Conservation (phyloP, 2,113 vertebrate genomes). For the Riparia riparia region DNA sequence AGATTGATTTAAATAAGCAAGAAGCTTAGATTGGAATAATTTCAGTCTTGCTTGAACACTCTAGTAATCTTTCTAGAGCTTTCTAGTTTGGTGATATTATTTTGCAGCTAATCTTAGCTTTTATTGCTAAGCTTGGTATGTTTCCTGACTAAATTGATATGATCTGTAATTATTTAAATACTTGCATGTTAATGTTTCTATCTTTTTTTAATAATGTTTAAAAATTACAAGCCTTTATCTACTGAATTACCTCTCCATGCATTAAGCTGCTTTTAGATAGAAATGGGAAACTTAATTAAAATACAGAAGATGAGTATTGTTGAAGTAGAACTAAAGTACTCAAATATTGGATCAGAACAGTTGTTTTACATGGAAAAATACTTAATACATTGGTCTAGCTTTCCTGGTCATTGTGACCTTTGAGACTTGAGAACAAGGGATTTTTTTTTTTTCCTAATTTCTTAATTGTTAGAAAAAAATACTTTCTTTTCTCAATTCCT, state of each 20-base stretch:
- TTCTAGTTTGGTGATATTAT: slow-evolving; percentile 11
- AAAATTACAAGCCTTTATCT: slow-evolving; percentile 23
- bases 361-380: neutral
- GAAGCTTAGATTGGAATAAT: slow-evolving; percentile 44
- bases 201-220: slow-evolving; percentile 49
- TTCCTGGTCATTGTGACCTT: neutral
- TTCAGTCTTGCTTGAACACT: slow-evolving; percentile 32
- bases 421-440: neutral
- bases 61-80: slow-evolving; percentile 37
- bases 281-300: slow-evolving; percentile 47
- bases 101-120: slow-evolving; percentile 52
- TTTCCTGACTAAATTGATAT: slow-evolving; percentile 35
- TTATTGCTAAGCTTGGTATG: slow-evolving; percentile 15
- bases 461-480: neutral
- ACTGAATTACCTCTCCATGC: neutral
- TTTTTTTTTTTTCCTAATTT: neutral
- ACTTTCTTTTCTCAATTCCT: neutral
- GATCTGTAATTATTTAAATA: slow-evolving; percentile 61
- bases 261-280: neutral
- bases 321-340: neutral
- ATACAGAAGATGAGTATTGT: neutral
- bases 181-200: slow-evolving; percentile 47
- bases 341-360: neutral
- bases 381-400: neutral
- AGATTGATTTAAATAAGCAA: slow-evolving; percentile 56